Percentiles rank a stretch among this genome's conserved stretches.
These are phyloP conservation scores for Atrichornis clamosus DNA, from an alignment of 2,113 vertebrate genomes.

Conservation along the genomic window DNA sequence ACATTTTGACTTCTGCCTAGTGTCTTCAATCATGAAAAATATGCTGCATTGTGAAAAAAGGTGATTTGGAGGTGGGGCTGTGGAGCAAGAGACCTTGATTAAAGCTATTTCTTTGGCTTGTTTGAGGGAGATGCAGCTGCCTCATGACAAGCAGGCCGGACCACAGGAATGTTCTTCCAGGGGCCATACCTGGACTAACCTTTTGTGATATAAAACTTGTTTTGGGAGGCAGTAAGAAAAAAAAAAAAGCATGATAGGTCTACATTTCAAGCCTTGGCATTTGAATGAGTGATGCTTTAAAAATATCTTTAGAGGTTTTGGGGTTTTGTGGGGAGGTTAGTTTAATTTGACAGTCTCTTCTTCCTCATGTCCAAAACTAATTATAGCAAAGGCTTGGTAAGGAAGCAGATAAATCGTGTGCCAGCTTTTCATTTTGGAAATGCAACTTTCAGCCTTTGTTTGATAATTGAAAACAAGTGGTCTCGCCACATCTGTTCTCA, in stretches of 20 bases:
- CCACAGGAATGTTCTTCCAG: neutral
- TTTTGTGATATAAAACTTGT: neutral
- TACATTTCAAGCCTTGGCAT: neutral
- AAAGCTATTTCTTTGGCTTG: neutral
- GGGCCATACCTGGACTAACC: neutral
- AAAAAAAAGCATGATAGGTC: neutral
- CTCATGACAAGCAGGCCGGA: neutral
- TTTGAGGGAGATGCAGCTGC: neutral
- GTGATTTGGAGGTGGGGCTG: neutral
- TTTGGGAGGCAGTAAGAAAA: neutral
- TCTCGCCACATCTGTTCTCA: conserved; percentile 16
- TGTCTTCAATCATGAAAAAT: neutral
- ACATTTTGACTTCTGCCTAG: neutral
- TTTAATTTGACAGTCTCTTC: neutral
- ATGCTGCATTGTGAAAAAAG: neutral
- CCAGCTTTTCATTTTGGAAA: conserved; percentile 29
- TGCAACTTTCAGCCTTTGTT: conserved; percentile 47
- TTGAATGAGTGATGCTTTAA: neutral
- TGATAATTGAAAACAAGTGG: conserved; percentile 46
- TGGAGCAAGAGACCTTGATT: neutral
- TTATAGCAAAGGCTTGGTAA: conserved; percentile 21
- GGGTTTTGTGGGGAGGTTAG: neutral
- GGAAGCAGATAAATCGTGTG: neutral
- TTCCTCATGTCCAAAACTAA: conserved; percentile 15
- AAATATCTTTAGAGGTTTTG: neutral